phyloP scores from a whole-genome alignment of 2,113 vertebrate species.

The Apistogramma diplotaenia region DNA sequence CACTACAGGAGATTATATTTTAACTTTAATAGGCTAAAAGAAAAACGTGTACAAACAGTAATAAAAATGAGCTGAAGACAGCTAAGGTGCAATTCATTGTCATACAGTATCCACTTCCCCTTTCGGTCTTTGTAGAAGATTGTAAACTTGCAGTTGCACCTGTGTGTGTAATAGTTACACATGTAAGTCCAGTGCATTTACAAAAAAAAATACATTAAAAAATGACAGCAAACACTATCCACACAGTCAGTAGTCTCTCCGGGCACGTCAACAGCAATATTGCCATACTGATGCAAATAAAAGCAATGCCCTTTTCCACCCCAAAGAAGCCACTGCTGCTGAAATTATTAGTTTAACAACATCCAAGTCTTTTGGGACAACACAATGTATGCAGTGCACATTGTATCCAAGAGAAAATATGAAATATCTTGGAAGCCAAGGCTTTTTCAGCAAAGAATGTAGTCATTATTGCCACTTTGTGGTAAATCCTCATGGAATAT shows the following conservation, averaged over 20 bases:
- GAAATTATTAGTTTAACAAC: background rate
- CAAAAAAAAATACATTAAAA: constrained; percentile 19
- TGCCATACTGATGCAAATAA: background rate
- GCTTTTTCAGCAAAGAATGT: background rate
- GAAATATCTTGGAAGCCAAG: background rate
- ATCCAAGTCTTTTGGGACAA: background rate
- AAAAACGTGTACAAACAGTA: background rate
- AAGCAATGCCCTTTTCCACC: background rate
- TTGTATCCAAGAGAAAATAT: background rate
- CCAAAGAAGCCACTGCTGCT: background rate
- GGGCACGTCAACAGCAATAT: background rate
- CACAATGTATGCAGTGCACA: background rate
- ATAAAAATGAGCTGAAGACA: background rate
- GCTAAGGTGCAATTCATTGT: background rate
- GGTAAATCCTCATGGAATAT: background rate
- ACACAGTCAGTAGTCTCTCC: background rate
- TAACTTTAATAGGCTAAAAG: background rate
- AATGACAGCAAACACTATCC: constrained; percentile 8
- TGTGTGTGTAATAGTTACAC: background rate
- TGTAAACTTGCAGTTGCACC: background rate
- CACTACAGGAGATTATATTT: background rate
- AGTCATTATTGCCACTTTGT: background rate
- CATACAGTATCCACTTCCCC: background rate
- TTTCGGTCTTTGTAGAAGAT: background rate
- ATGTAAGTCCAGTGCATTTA: background rate